Conservation (phyloP, 2,888 invertebrate species). For the Anagyrus pseudococci region DNA sequence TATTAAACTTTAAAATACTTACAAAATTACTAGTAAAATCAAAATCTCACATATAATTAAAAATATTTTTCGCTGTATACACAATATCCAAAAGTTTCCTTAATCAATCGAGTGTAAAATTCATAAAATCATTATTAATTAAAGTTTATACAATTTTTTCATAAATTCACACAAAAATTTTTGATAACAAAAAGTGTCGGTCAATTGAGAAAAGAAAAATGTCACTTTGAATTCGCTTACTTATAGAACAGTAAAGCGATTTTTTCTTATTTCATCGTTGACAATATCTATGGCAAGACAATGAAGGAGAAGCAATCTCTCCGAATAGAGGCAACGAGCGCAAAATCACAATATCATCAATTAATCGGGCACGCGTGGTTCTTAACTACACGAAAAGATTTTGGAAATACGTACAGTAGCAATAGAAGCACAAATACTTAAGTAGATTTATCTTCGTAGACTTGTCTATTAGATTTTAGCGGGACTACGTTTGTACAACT, state of each 20-base stretch:
- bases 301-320: constrained; percentile 24
- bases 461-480: no score
- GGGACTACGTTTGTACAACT: no score
- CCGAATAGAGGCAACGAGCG: constrained; percentile 33
- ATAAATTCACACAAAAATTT: neutral
- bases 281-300: constrained; percentile 37
- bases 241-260: constrained; percentile 1
- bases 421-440: constrained; percentile 16
- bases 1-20: constrained; percentile 15
- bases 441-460: no score
- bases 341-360: constrained; percentile 31
- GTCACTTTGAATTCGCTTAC: no score
- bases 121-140: neutral
- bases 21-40: constrained; percentile 10
- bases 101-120: constrained; percentile 10
- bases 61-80: neutral
- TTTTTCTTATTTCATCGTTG: constrained; percentile 18
- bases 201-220: constrained; percentile 8
- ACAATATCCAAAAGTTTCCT: constrained; percentile 7
- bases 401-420: constrained; percentile 18
- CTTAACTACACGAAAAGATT: constrained; percentile 16
- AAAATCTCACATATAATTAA: constrained; percentile 13
- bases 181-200: constrained; percentile 3
- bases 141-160: neutral
- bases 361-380: constrained; percentile 32